Conservation (phyloP, 2,113 vertebrate species). For the Dasyurus viverrinus region DNA sequence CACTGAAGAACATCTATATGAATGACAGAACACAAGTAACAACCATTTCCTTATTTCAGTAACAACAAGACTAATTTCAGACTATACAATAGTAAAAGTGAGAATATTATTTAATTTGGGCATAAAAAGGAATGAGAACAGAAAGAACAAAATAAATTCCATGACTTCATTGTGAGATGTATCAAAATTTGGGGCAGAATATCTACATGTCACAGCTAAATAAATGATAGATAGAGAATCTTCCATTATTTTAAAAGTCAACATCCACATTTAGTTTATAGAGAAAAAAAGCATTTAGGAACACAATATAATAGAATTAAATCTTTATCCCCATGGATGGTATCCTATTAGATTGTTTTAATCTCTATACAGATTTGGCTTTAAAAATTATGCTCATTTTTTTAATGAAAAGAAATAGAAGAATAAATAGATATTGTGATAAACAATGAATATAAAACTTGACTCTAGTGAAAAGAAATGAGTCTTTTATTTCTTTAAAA, state of each 20-base stretch:
- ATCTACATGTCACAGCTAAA: background rate
- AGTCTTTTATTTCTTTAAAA: background rate
- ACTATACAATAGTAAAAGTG: background rate
- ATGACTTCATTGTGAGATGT: background rate
- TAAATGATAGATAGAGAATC: background rate
- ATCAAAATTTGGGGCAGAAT: background rate
- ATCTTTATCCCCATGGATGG: background rate
- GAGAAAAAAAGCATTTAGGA: background rate
- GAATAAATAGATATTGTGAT: background rate
- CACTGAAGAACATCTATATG: background rate
- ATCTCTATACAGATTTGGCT: background rate
- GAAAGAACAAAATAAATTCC: background rate
- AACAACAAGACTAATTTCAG: background rate
- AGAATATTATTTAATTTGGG: background rate
- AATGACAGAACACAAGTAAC: background rate
- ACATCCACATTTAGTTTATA: background rate
- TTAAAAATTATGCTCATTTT: background rate
- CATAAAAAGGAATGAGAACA: background rate
- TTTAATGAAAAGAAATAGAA: background rate
- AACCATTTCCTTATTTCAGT: background rate
- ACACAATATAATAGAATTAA: background rate
- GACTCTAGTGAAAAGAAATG: background rate
- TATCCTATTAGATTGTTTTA: background rate
- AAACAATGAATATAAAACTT: background rate
- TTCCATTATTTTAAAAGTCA: background rate